These are phyloP conservation scores for Orthonyx spaldingii DNA, from an alignment of 2,113 vertebrate species.

Conservation along the genomic window DNA sequence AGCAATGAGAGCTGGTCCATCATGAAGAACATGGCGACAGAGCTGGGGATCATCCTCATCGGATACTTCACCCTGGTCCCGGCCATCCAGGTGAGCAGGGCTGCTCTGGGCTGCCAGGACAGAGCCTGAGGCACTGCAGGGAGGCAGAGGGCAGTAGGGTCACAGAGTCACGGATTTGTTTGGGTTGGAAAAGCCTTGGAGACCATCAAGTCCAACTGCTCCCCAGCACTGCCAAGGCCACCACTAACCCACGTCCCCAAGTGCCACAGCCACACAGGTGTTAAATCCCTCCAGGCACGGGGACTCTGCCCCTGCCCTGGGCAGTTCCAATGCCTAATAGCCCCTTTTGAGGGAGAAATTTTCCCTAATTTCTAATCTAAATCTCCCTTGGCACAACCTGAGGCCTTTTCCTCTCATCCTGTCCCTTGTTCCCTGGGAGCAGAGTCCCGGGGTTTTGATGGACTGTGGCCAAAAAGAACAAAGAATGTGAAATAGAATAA, in stretches of 20 bases:
- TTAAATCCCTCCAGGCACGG: neutral
- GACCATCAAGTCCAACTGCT: rapidly evolving
- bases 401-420: neutral
- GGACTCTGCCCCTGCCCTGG: neutral
- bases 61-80: slow-evolving; percentile 97
- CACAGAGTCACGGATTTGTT: neutral
- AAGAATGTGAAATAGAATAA: neutral
- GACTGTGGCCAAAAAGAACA: neutral
- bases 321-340: neutral
- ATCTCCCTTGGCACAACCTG: neutral
- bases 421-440: neutral
- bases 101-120: neutral
- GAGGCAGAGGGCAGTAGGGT: neutral
- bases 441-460: neutral
- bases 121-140: neutral
- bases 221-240: neutral
- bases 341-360: neutral
- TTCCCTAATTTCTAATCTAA: neutral
- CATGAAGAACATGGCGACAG: slow-evolving; percentile 98
- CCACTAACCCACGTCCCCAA: neutral
- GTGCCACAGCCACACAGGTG: neutral
- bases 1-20: slow-evolving; percentile 99
- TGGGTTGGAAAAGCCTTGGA: neutral
- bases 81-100: slow-evolving; percentile 86
- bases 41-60: slow-evolving; percentile 94